phyloP scores from a whole-genome alignment of 2,888 invertebrate species.

The Dicyrtoma fusca region DNA sequence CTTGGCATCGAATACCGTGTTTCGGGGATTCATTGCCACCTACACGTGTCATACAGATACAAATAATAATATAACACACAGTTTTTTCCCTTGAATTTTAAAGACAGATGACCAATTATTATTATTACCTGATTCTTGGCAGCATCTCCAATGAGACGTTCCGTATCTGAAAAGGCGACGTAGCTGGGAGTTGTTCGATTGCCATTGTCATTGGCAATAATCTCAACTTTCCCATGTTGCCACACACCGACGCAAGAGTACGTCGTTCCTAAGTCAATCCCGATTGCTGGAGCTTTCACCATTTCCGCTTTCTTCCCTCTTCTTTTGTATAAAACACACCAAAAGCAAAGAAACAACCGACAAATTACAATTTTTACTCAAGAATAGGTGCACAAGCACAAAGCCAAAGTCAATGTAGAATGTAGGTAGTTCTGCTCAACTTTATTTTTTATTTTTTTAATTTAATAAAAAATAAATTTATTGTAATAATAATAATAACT shows the following conservation, averaged over 20 bases:
- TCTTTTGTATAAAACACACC: not conserved
- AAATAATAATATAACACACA: too few relatives aligned
- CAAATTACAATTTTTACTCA: not conserved
- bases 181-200: constrained; percentile 82
- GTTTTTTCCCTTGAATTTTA: too few relatives aligned
- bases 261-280: constrained; percentile 88
- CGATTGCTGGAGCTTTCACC: constrained; percentile 64
- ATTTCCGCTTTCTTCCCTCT: not conserved
- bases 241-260: constrained; percentile 84
- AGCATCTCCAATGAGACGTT: constrained; percentile 81
- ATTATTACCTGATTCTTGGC: constrained; percentile 77
- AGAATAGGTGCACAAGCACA: too few relatives aligned
- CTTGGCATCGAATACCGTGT: constrained; percentile 68
- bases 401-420: too few relatives aligned
- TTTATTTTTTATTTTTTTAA: too few relatives aligned
- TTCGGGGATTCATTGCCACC: constrained; percentile 85
- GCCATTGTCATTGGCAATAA: constrained; percentile 81
- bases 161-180: constrained; percentile 83
- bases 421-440: too few relatives aligned
- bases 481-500: too few relatives aligned
- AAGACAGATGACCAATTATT: constrained; percentile 61
- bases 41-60: too few relatives aligned
- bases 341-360: not conserved
- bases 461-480: too few relatives aligned
- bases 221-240: constrained; percentile 80